These are phyloP conservation scores for Mustelus asterias DNA, from an alignment of 2,113 vertebrate genomes.

Conservation along the genomic window DNA sequence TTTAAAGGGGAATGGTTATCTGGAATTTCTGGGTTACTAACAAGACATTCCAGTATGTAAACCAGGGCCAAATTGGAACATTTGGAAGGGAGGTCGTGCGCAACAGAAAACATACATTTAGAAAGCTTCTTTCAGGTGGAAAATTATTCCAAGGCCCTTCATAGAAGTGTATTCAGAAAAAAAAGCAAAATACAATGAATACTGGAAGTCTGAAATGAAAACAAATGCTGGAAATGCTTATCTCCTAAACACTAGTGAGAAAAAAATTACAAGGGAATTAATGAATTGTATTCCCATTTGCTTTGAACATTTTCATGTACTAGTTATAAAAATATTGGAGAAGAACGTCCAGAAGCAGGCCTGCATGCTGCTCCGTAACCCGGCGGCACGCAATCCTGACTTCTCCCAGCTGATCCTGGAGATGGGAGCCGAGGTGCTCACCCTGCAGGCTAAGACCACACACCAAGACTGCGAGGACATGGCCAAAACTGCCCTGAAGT, in stretches of 20 bases:
- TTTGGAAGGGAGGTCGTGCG: neutral
- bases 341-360: slow-evolving; percentile 70
- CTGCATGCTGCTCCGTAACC: slow-evolving; percentile 87
- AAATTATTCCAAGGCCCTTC: neutral
- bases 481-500: slow-evolving; percentile 77
- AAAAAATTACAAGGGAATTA: neutral
- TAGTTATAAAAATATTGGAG: neutral
- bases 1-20: neutral
- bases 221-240: neutral
- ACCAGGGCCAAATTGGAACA: neutral
- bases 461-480: slow-evolving; percentile 77
- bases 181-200: neutral
- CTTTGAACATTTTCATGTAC: neutral
- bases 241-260: neutral
- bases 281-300: neutral
- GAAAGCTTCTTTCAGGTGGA: neutral
- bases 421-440: slow-evolving; percentile 84
- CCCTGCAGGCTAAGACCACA: slow-evolving; percentile 60
- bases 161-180: neutral
- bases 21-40: neutral
- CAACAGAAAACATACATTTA: neutral
- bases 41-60: neutral
- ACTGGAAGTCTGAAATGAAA: neutral
- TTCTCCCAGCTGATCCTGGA: slow-evolving; percentile 75
- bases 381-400: slow-evolving; percentile 67